Percentiles rank a stretch among this genome's conserved stretches.
Conservation (phyloP, 2,797 vertebrate species). For the Trachops cirrhosus region DNA sequence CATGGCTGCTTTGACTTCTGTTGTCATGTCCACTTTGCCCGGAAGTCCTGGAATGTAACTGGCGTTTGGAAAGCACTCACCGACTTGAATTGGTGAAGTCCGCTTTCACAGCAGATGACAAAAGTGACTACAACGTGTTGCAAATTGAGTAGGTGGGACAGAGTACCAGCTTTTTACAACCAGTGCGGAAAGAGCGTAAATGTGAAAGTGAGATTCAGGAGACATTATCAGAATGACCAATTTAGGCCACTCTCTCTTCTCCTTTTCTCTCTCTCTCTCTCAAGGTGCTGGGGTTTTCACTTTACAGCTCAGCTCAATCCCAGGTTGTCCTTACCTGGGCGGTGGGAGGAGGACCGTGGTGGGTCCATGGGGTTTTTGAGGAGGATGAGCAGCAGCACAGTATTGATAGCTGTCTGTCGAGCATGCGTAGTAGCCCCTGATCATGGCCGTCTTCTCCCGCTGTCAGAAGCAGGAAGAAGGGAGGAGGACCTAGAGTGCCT, state of each 20-base stretch:
- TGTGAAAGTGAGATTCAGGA: neutral
- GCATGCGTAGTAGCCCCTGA: neutral
- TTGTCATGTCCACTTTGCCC: neutral
- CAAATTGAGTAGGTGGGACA: neutral
- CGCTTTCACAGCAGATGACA: neutral
- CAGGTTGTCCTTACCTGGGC: neutral
- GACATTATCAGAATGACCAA: neutral
- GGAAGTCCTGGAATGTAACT: neutral
- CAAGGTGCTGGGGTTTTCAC: neutral
- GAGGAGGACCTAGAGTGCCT: neutral
- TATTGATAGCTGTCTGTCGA: neutral
- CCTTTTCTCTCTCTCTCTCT: neutral
- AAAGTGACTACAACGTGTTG: neutral
- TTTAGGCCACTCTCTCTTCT: neutral
- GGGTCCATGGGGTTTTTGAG: neutral
- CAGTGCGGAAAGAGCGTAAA: neutral
- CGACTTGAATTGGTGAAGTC: neutral
- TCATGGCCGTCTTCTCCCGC: neutral
- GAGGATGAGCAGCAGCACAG: neutral
- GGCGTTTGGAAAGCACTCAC: neutral
- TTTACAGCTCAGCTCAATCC: neutral
- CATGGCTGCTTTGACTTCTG: neutral
- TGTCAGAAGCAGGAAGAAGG: neutral
- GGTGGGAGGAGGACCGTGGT: neutral
- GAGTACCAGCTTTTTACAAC: neutral